Conservation (phyloP, 1,140 invertebrate species). For the Acromyrmex charruanus region DNA sequence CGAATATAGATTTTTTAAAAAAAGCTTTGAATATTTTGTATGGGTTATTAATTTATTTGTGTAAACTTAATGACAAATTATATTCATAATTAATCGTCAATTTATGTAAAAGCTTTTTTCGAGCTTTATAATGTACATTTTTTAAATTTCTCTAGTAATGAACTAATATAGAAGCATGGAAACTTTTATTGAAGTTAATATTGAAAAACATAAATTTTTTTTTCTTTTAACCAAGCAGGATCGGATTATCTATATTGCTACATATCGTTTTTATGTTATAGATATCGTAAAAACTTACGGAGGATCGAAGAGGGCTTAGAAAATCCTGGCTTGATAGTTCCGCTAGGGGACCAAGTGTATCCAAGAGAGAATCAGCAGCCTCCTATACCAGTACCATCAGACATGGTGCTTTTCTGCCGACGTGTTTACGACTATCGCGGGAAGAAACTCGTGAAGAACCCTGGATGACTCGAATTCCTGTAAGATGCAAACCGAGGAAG, state of each 20-base stretch:
- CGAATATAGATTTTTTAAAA: background rate
- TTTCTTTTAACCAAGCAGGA: background rate
- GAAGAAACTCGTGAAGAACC: conserved; percentile 92
- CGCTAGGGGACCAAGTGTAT: conserved; percentile 86
- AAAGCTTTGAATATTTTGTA: background rate
- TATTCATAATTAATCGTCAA: background rate
- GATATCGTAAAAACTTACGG: conserved; percentile 89
- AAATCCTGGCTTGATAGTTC: conserved; percentile 88
- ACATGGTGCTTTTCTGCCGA: conserved; percentile 97
- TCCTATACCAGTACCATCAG: conserved; percentile 91
- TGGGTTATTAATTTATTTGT: background rate
- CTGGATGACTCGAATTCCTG: conserved; percentile 87
- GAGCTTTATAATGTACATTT: background rate
- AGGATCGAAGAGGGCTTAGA: conserved; percentile 89
- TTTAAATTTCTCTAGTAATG: background rate
- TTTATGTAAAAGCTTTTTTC: background rate
- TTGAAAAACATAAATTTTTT: background rate
- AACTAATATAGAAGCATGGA: background rate
- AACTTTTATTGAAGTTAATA: conserved; percentile 38
- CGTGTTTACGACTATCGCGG: conserved; percentile 97
- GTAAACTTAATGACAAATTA: background rate
- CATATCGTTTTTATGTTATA: conserved; percentile 77
- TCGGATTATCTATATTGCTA: conserved; percentile 13
- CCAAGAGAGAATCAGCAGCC: conserved; percentile 88
- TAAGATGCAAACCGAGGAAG: conserved; percentile 71